Conservation (phyloP, 2,113 vertebrate species). For the Poeciliopsis occidentalis region DNA sequence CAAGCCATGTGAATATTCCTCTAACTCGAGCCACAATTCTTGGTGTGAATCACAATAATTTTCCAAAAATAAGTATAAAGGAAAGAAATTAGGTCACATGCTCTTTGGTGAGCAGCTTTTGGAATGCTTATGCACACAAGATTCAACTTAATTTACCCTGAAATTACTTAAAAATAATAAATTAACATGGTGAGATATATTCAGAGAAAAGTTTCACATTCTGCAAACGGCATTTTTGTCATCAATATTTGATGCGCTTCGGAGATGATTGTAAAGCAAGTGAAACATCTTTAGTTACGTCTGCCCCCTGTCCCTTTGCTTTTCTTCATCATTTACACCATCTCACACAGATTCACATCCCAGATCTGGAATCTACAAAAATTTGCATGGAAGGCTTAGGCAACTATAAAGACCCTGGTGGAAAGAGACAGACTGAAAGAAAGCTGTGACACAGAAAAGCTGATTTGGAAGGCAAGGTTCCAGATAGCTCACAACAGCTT, state of each 20-base stretch:
- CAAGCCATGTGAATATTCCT: conserved; percentile 13
- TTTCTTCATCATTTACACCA: conserved; percentile 29
- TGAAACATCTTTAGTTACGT: conserved; percentile 31
- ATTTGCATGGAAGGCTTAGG: conserved; percentile 44
- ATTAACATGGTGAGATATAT: conserved; percentile 75
- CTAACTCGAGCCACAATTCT: conserved; percentile 1
- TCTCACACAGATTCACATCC: conserved; percentile 43
- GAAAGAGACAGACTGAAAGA: conserved; percentile 51
- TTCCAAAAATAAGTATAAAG: conserved; percentile 2
- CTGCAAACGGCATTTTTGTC: conserved; percentile 71
- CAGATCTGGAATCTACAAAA: conserved; percentile 42
- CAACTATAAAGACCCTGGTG: conserved; percentile 41
- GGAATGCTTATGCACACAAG: neutral
- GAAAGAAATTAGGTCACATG: neutral
- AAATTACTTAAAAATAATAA: neutral
- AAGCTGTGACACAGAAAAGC: conserved; percentile 34
- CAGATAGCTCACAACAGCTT: conserved; percentile 36
- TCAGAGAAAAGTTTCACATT: conserved; percentile 79
- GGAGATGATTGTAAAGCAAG: conserved; percentile 74
- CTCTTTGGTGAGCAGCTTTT: neutral
- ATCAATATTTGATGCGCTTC: conserved; percentile 68
- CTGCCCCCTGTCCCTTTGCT: conserved; percentile 54
- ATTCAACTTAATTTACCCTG: neutral
- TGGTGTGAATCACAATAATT: conserved; percentile 16
- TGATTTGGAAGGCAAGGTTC: conserved; percentile 34